Evolutionary conservation across 2,797 vertebrate genomes (phyloP), one percentile per base, ranked within the genome.

Genomic region (Zalophus californianus): DNA sequence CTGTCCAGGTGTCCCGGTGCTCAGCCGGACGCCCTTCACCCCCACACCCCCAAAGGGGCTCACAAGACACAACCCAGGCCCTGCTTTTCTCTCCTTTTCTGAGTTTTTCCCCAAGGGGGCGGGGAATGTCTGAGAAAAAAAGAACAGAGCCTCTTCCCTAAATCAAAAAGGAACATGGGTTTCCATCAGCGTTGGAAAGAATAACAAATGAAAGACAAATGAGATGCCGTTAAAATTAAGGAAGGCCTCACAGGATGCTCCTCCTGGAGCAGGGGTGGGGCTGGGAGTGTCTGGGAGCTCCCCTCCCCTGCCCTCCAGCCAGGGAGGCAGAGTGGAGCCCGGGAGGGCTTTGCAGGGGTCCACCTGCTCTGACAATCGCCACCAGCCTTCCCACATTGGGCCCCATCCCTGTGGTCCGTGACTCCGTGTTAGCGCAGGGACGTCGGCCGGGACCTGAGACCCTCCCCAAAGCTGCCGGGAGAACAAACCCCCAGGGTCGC

Each of bases 151-250:
- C 78, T 97, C 54, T 93, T 86, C 50, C 83, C 7, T 44, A 87
- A 96, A 98, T 98, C 96, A 95, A 94, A 98, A 94, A 75, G 95
- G 75, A 95, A 96, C 86, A 97, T 0, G 83, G 2, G 80, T 77
- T 82, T 64, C 86, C 32, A 64, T 60, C 92, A 54, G 96, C 85
- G 93, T 95, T 95, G 97, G 97, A 94, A 97, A 93, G 97, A 91
- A 84, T 32, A 60, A 93, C 60, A 92, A 96, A 95, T 90, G 94
- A 96, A 73, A 60, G 56, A 90, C 98, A 87, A 96, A 98, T 44
- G 95, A 95, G 90, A 38, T 4, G 58, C 80, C 94, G 23, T 64
- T 89, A 86, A 60, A 89, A 50, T 77, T 77, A 54, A 18, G 77
- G 73, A 68, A 77, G 83, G 90, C 86, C 86, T n/a, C 4, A 23